phyloP scores from a whole-genome alignment of 2,888 invertebrate species.

The Platypus cylindrus region DNA sequence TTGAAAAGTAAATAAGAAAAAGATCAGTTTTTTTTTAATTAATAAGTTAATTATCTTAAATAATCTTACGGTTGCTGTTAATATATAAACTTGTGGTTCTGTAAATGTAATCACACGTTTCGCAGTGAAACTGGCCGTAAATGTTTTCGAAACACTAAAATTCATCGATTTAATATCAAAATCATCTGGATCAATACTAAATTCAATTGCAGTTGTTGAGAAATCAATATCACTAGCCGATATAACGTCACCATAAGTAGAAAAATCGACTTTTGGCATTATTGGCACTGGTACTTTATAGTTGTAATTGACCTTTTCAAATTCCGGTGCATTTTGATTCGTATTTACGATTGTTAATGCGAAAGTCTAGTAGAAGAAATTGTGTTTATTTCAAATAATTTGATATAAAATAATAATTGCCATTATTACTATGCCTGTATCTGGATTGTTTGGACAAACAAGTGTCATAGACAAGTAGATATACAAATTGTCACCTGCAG shows the following conservation, averaged over 20 bases:
- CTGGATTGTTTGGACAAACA: too few species aligned
- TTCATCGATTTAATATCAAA: conserved; percentile 15
- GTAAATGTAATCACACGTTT: conserved; percentile 15
- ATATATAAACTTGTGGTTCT: conserved; percentile 13
- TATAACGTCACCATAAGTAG: conserved; percentile 33
- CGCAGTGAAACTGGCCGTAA: conserved; percentile 18
- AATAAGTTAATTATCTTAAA: background rate
- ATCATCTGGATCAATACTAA: conserved; percentile 20
- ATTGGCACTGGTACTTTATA: conserved; percentile 38
- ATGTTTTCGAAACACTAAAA: conserved; percentile 14
- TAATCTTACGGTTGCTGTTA: conserved; percentile 25
- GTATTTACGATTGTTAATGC: conserved; percentile 5
- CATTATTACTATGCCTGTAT: too few species aligned
- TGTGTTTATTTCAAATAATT: too few species aligned
- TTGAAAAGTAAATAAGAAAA: too few species aligned
- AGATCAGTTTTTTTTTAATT: too few species aligned
- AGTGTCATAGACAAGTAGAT: background rate
- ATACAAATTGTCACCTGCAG: background rate
- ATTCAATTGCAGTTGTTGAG: conserved; percentile 31
- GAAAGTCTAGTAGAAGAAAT: too few species aligned
- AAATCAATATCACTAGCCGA: conserved; percentile 41
- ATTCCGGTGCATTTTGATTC: conserved; percentile 8
- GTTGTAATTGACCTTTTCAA: conserved; percentile 21
- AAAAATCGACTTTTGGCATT: conserved; percentile 35
- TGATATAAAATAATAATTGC: too few species aligned